Conservation (phyloP, 2,888 invertebrate species). For the Crematogaster levior region DNA sequence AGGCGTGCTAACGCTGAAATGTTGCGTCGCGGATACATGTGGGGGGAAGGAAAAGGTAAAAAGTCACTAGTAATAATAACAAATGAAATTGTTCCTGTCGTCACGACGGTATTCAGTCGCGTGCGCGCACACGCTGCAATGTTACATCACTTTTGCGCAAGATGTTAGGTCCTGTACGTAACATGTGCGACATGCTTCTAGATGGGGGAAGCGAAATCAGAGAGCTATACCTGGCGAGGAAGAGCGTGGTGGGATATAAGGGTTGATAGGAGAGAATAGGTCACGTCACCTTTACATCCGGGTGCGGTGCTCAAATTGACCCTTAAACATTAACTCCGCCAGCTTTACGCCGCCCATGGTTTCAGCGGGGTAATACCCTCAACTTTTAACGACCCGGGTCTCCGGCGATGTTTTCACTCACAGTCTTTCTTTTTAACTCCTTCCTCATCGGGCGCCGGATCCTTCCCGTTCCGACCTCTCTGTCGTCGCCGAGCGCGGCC, state of each 20-base stretch:
- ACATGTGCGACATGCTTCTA: conserved; percentile 14
- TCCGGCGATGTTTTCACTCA: conserved; percentile 53
- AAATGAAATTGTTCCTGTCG: conserved; percentile 31
- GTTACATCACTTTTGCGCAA: conserved; percentile 52
- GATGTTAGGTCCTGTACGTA: conserved; percentile 44
- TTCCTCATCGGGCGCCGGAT: neutral
- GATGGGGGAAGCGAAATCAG: neutral
- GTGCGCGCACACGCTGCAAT: conserved; percentile 3
- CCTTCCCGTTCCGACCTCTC: neutral
- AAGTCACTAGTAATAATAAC: conserved; percentile 45
- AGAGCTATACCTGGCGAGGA: neutral
- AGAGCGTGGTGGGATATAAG: neutral
- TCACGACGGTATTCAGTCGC: conserved; percentile 14
- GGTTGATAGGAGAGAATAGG: conserved; percentile 8
- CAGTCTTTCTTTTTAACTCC: conserved; percentile 25
- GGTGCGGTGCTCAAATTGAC: conserved; percentile 57
- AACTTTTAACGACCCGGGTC: conserved; percentile 65
- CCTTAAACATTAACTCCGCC: conserved; percentile 60
- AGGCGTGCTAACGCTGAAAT: conserved; percentile 5
- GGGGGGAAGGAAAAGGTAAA: neutral
- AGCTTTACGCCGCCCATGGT: conserved; percentile 49
- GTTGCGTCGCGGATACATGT: conserved; percentile 6
- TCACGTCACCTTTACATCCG: conserved; percentile 58
- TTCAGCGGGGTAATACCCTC: conserved; percentile 60
- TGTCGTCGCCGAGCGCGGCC: conserved; percentile 11